These are phyloP conservation scores for Smittia sp. DNA, from an alignment of 2,888 invertebrate species.

Conservation along the genomic window DNA sequence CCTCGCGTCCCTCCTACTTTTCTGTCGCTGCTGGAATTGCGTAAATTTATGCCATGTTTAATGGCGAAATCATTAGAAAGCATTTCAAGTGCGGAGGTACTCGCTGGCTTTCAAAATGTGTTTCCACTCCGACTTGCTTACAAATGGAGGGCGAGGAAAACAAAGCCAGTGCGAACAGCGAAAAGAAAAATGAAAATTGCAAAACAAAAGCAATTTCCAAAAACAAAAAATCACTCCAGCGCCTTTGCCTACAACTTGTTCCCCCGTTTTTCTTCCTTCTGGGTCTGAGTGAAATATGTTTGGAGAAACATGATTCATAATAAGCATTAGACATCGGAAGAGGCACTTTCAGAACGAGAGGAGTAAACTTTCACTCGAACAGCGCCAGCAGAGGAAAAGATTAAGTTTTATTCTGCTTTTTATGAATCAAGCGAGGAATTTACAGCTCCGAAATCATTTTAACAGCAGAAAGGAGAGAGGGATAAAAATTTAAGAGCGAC, in stretches of 20 bases:
- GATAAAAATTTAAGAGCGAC: not conserved
- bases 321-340: conserved; percentile 23
- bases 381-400: not conserved
- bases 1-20: not conserved
- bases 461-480: not conserved
- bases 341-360: conserved; percentile 9
- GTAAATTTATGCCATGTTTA: conserved; percentile 13
- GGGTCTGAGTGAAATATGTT: conserved; percentile 18
- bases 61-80: conserved; percentile 18
- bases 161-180: not conserved
- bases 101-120: not conserved
- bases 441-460: not conserved
- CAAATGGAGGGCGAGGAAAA: not conserved
- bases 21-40: not conserved
- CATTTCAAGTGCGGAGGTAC: conserved; percentile 1
- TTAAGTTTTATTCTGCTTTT: not conserved
- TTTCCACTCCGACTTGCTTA: not conserved
- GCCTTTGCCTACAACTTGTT: not conserved
- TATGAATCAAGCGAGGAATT: not conserved
- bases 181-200: conserved; percentile 25
- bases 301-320: conserved; percentile 10
- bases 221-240: conserved; percentile 15
- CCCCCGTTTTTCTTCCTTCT: not conserved
- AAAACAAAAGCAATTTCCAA: conserved; percentile 28
- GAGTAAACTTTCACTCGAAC: not conserved